phyloP scores from a whole-genome alignment of 1,140 invertebrate species.

The Apis dorsata region DNA sequence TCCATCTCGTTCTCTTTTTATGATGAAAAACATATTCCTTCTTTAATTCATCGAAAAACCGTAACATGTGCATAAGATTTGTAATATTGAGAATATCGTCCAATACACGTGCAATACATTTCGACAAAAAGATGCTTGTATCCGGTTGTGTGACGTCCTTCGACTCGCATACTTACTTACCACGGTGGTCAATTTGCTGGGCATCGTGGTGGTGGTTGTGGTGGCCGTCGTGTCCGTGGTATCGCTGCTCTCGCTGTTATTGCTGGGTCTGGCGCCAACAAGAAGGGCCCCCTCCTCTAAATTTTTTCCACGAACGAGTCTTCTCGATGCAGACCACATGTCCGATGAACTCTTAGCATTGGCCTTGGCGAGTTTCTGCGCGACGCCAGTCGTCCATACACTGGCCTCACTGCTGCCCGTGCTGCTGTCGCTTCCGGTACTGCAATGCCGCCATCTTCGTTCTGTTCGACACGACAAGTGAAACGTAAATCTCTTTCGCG shows the following conservation, averaged over 20 bases:
- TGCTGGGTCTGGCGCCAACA: conserved; percentile 56
- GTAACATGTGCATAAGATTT: background rate
- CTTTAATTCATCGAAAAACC: background rate
- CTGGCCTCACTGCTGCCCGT: conserved; percentile 75
- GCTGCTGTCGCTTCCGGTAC: conserved; percentile 76
- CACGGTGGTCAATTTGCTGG: conserved; percentile 48
- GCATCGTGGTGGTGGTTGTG: conserved; percentile 70
- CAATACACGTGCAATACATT: background rate
- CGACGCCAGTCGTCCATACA: conserved; percentile 75
- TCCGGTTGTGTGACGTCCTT: too few species aligned
- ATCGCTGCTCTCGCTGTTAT: conserved; percentile 75
- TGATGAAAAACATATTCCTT: background rate
- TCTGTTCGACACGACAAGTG: conserved; percentile 53
- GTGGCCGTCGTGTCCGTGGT: conserved; percentile 71
- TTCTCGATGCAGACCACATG: conserved; percentile 64
- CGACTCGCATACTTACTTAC: conserved; percentile 37
- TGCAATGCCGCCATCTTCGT: conserved; percentile 73
- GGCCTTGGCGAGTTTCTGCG: conserved; percentile 45
- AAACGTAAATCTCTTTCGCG: too few species aligned
- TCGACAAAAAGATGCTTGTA: background rate
- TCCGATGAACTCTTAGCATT: conserved; percentile 65
- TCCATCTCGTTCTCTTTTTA: background rate
- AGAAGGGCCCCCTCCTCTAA: conserved; percentile 68
- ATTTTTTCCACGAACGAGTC: conserved; percentile 67
- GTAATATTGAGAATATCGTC: background rate